These are phyloP conservation scores for Cryptomyrus ogoouensis DNA, from an alignment of 2,113 vertebrate species.

Conservation along the genomic window DNA sequence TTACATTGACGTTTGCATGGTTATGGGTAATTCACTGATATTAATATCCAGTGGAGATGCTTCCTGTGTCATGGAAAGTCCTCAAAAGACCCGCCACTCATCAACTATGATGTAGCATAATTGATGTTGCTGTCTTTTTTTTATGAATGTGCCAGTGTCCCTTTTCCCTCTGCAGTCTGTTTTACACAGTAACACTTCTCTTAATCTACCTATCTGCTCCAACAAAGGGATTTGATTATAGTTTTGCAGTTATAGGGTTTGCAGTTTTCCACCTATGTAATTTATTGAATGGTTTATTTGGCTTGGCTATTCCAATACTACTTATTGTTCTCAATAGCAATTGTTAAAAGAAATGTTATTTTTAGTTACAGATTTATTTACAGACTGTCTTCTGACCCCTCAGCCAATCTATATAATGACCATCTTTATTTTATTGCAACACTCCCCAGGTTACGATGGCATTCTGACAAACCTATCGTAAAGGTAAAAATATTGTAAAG, in stretches of 20 bases:
- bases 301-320: conserved; percentile 24
- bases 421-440: no score
- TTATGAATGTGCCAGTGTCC: not conserved
- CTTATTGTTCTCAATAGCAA: not conserved
- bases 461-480: no score
- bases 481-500: no score
- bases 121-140: not conserved
- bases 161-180: not conserved
- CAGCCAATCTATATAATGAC: not conserved
- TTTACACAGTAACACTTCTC: not conserved
- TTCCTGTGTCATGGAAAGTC: conserved; percentile 15
- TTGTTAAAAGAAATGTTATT: not conserved
- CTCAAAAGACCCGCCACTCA: conserved; percentile 16
- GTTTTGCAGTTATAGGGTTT: not conserved
- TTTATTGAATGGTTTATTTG: conserved; percentile 21
- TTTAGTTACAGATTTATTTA: not conserved
- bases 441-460: no score
- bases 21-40: not conserved
- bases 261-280: conserved; percentile 13
- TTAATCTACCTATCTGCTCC: not conserved
- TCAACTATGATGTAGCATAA: conserved; percentile 13
- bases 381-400: not conserved
- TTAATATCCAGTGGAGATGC: conserved; percentile 20
- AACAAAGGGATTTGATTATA: not conserved
- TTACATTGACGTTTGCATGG: not conserved